Evolutionary conservation across 2,888 invertebrate genomes (phyloP).

Genomic region (Arrhopalites spinosus): DNA sequence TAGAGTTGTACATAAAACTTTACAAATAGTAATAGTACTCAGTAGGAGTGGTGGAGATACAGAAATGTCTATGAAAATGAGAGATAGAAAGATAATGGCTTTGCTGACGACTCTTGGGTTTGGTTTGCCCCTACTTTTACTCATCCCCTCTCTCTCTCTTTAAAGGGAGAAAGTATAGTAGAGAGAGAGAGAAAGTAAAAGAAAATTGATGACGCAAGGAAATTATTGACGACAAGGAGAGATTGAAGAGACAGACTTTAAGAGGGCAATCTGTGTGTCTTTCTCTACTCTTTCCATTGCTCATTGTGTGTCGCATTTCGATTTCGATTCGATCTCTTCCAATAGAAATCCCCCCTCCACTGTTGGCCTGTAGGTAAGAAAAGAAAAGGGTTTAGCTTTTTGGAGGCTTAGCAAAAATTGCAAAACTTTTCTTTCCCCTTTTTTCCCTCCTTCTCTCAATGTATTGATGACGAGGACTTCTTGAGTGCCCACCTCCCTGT

Average conservation of each 20-base stretch:
- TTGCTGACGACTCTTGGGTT: background rate
- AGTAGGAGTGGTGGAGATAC: no score
- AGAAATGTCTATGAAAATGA: no score
- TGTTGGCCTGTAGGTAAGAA: slow-evolving; percentile 21
- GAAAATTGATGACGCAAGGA: slow-evolving; percentile 28
- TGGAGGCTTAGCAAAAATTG: background rate
- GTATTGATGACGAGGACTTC: background rate
- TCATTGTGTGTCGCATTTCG: background rate
- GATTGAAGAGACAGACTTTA: slow-evolving; percentile 9
- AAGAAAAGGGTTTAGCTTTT: slow-evolving; percentile 21
- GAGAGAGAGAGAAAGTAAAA: slow-evolving; percentile 1
- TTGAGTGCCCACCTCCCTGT: background rate
- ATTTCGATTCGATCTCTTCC: slow-evolving; percentile 21
- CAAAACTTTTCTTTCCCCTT: slow-evolving; percentile 7
- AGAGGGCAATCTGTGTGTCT: slow-evolving; percentile 18
- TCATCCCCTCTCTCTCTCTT: background rate
- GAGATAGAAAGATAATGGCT: no score
- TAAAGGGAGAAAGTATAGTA: background rate
- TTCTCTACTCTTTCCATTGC: background rate
- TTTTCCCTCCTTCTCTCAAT: background rate
- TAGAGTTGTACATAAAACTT: no score
- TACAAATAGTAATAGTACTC: no score
- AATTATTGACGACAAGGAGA: slow-evolving; percentile 23
- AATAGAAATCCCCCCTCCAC: no score
- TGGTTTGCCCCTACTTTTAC: background rate